Base-by-base conservation (phyloP, 2,113 vertebrate genomes). In the Neogale vison region DNA sequence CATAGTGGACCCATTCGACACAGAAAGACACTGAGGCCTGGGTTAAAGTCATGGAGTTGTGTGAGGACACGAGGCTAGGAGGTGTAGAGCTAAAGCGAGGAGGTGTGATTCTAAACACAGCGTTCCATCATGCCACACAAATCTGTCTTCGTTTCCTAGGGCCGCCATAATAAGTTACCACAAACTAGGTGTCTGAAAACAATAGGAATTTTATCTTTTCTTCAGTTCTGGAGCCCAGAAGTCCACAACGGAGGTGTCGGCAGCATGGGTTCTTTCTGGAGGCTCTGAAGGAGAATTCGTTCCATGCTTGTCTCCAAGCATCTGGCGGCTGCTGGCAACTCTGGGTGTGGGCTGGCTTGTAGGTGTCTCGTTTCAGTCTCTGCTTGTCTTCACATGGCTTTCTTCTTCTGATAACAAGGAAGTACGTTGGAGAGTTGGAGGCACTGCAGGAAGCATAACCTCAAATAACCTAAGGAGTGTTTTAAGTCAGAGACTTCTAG, bases 121-220 rank as follows among this genome's bases (percentile, higher is more conserved):
- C 4, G 3, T 47, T 39, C 42, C 63, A 20, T 89, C 14, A 50
- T 7, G 14, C 12, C 39, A 12, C 39, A 76, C 36, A 82, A 14
- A 45, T 42, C 61, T 61, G 50, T 45, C 4, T 85, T 82, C 1
- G 2, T 74, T 90, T 76, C 86, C 55, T 63, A 7, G 3, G 15
- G n/a, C 77, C 0, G 0, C 89, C 52, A 3, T 89, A 55, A 61
- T 47, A 89, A 85, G 86, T 52, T 14, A 83, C 67, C 71, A n/a
- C 67, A 29, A 93, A 45, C 59, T 34, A 7, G 29, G 95, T 47
- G 36, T 57, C 55, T 91, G 85, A 65, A 91, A 90, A 36, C 67
- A 91, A 47, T n/a, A 76, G n/a, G 71, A 47, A 61, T 79, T 72
- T 72, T 71, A 72, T 91, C 97, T 65, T 81, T 77, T 67, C 71